These are phyloP conservation scores for Subacronicta megacephala DNA, from an alignment of 2,888 invertebrate species.

Conservation along the genomic window DNA sequence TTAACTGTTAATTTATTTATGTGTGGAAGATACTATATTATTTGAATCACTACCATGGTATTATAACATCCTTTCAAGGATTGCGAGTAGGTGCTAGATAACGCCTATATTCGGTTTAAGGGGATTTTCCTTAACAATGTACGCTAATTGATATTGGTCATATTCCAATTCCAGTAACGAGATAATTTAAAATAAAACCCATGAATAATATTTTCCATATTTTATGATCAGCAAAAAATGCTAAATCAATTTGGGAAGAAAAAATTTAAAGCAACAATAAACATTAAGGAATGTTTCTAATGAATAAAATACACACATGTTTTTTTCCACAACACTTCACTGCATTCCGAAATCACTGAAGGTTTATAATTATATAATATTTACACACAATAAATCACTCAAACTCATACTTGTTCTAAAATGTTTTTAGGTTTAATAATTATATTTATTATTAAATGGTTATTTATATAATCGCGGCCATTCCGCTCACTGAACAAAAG, in stretches of 20 bases:
- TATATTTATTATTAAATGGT: conserved; percentile 1
- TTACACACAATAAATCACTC: conserved; percentile 1
- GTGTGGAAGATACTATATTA: too few species aligned
- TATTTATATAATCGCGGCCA: conserved; percentile 42
- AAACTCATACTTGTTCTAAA: conserved; percentile 12
- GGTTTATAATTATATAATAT: conserved; percentile 1
- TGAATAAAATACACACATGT: conserved; percentile 26
- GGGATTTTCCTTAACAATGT: conserved; percentile 25
- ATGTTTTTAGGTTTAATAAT: conserved; percentile 9
- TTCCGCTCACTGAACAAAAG: conserved; percentile 51
- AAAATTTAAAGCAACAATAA: too few species aligned
- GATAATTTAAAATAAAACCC: too few species aligned
- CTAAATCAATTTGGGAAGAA: too few species aligned
- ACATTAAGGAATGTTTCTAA: neutral
- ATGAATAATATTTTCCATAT: too few species aligned
- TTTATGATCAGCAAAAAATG: too few species aligned
- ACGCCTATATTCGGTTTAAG: neutral
- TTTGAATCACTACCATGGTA: too few species aligned
- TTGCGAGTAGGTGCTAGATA: too few species aligned
- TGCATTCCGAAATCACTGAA: conserved; percentile 43
- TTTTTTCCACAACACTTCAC: conserved; percentile 17
- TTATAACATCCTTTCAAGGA: too few species aligned
- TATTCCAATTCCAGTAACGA: too few species aligned
- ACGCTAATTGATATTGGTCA: neutral
- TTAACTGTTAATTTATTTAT: neutral